Percentiles rank a stretch among this genome's conserved stretches.
These are phyloP conservation scores for Hydrocynus forskahlii DNA, from an alignment of 2,797 vertebrate genomes.

Conservation along the genomic window DNA sequence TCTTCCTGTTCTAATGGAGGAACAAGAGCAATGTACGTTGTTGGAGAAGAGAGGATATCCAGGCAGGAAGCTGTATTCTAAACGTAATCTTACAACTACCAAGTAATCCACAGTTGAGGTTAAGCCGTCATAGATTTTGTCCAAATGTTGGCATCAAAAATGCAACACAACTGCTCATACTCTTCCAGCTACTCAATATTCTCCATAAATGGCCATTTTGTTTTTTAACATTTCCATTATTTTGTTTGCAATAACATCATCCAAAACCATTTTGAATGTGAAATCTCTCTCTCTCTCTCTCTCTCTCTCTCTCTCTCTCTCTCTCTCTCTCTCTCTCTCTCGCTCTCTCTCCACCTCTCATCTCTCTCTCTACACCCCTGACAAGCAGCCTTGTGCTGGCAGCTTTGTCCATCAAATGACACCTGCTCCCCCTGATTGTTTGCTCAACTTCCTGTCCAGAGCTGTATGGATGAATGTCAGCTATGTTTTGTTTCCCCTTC, in stretches of 20 bases:
- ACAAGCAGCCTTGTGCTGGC: constrained; percentile 69
- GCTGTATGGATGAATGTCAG: constrained; percentile 66
- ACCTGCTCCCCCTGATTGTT: constrained; percentile 75
- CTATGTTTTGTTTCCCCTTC: constrained; percentile 49
- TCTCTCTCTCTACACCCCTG: constrained; percentile 67
- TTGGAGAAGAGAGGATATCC: background rate
- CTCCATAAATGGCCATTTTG: background rate
- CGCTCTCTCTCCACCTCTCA: background rate
- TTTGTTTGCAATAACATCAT: constrained; percentile 30
- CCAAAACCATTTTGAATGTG: constrained; percentile 55
- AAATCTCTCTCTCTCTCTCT: background rate
- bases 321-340: background rate
- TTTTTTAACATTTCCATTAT: constrained; percentile 21
- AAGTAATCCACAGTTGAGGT: background rate
- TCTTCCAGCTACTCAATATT: background rate
- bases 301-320: background rate
- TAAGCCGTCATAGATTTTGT: background rate
- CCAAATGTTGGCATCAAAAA: background rate
- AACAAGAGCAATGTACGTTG: background rate
- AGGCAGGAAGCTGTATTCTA: background rate
- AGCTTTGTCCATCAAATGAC: constrained; percentile 74
- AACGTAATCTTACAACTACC: background rate
- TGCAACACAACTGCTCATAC: background rate
- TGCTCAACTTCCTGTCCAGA: constrained; percentile 72
- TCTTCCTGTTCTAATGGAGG: background rate